Evolutionary conservation across 2,888 invertebrate genomes (phyloP), one percentile per base, ranked within the genome.

Genomic region (Lomographa bimaculata): DNA sequence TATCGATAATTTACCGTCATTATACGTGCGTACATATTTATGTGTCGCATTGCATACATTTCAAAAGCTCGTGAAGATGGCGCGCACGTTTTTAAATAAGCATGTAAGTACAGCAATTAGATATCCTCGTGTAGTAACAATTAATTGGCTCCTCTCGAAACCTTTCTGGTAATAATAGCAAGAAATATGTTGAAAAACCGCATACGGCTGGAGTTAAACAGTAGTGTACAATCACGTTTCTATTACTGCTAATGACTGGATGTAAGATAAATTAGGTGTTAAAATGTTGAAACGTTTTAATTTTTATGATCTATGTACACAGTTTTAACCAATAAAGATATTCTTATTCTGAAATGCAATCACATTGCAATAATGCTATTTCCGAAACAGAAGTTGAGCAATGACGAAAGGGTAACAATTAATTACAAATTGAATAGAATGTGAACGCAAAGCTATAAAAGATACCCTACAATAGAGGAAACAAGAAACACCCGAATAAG

Each of bases 1-100:
- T 52, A 45, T 64, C 60, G 73, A 81, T 80, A 73, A 82, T 79
- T 82, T 67, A 67, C 68, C 58, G 52, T 73, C 72, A 80, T 80
- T 82, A 81, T 70, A 67, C 53, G 52, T 46, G 53, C 36, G 58
- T 54, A 60, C 59, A 62, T 59, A 62, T 67, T 56, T 68, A 58
- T 66, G 48, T 61, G 63, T 62, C 61, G 61, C 58, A 62, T 62
- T 61, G 61, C 58, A 51, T 58, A 58, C 49, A 50, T 65, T 64
- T 64, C 53, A 58, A 64, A 63, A 64, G 60, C 42, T 36, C 34
- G 40, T 6, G 19, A 18, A 41, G 43, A 52, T 34, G 45, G 40
- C 26, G 54, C 42, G 46, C 53, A 56, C 53, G 33, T 47, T 51
- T 51, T 49, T 46, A 57, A 51, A 60, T 46, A 47, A 53, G 45